Evolutionary conservation across 2,797 vertebrate species (phyloP).

Genomic region (Sarcoramphus papa): DNA sequence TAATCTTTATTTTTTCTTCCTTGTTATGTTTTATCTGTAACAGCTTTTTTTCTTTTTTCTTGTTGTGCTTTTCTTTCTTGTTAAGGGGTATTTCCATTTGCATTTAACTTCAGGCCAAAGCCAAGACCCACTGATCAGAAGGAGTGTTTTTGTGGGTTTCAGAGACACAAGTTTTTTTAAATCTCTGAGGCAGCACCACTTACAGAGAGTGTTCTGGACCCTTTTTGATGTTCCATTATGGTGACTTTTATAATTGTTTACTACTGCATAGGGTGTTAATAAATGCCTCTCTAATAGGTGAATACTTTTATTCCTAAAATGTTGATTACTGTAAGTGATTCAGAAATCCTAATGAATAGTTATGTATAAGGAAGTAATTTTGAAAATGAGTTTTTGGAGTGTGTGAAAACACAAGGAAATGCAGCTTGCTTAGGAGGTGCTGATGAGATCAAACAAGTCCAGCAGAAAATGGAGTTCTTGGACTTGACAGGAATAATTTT

Average conservation of each 20-base stretch:
- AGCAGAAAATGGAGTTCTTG: constrained; percentile 37
- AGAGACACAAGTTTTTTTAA: background rate
- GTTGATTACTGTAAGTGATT: background rate
- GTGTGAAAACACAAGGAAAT: background rate
- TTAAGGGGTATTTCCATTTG: background rate
- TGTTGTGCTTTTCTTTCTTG: background rate
- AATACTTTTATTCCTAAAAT: constrained; percentile 13
- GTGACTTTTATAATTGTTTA: background rate
- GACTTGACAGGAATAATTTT: constrained; percentile 39
- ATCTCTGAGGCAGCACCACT: background rate
- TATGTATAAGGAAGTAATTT: background rate
- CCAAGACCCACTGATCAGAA: background rate
- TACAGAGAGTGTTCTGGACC: background rate
- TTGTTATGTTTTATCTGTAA: background rate
- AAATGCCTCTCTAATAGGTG: background rate
- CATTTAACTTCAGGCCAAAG: background rate
- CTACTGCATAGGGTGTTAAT: background rate
- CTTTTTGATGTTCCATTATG: background rate
- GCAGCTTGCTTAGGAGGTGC: background rate
- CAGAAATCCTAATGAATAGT: constrained; percentile 7
- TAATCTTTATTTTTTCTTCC: background rate
- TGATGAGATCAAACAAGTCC: constrained; percentile 1
- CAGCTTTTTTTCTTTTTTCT: background rate
- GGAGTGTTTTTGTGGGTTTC: background rate
- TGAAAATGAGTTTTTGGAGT: constrained; percentile 1